Percentiles rank a stretch among this genome's conserved stretches.
Conservation (phyloP, 2,113 vertebrate genomes). For the Nycticorax nycticorax region DNA sequence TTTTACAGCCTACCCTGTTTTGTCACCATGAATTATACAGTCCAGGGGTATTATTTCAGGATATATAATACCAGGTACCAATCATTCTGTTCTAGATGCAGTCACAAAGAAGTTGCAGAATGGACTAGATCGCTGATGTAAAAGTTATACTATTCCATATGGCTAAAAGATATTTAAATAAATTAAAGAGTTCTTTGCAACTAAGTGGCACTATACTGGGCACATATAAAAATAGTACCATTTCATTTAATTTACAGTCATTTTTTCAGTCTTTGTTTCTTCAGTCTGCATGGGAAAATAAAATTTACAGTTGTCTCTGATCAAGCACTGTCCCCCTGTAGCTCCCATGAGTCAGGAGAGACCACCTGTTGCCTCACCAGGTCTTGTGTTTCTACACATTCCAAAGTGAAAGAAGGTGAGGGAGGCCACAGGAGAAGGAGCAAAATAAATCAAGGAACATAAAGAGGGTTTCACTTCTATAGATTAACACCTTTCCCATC, state of each 20-base stretch:
- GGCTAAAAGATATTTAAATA: background rate
- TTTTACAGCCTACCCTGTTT: background rate
- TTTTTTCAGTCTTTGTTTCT: background rate
- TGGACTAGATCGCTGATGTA: background rate
- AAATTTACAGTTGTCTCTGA: background rate
- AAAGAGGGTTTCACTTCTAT: background rate
- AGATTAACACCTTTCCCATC: background rate
- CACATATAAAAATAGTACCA: background rate
- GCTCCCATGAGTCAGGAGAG: background rate
- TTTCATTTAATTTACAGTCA: background rate
- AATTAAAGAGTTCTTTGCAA: background rate
- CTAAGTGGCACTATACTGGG: background rate
- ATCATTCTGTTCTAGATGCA: background rate
- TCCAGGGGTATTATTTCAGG: background rate
- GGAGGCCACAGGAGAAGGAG: background rate
- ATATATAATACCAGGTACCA: background rate
- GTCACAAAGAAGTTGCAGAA: background rate
- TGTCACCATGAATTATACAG: background rate
- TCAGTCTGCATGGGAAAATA: background rate
- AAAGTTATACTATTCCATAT: background rate
- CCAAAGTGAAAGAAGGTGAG: background rate
- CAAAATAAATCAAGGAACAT: background rate
- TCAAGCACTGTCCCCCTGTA: background rate
- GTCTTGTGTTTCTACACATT: background rate
- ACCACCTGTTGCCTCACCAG: background rate